A percentile compares a stretch with the other conserved stretches of the same genome.
phyloP scores from a whole-genome alignment of 1,140 invertebrate species.

The Spodoptera frugiperda region DNA sequence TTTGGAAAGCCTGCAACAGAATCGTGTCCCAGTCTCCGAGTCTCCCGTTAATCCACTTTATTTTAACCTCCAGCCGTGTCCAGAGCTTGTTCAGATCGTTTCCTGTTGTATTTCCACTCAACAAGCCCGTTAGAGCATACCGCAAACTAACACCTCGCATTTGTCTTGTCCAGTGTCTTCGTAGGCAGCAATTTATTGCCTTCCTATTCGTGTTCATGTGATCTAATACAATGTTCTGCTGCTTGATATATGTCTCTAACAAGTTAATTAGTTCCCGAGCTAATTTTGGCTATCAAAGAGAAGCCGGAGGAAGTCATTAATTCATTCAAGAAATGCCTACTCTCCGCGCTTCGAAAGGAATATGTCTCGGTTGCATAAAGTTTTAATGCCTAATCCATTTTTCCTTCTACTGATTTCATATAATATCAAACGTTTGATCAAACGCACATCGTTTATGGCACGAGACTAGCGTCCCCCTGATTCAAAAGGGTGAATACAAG shows the following conservation, averaged over 20 bases:
- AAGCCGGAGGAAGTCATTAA: constrained; percentile 62
- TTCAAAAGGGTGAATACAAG: constrained; percentile 68
- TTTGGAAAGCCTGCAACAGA: constrained; percentile 35
- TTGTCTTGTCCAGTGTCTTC: constrained; percentile 66
- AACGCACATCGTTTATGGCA: constrained; percentile 55
- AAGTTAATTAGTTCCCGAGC: constrained; percentile 71
- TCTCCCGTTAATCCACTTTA: constrained; percentile 43
- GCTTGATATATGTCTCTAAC: constrained; percentile 65
- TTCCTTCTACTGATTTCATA: constrained; percentile 7
- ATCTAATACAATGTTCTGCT: constrained; percentile 56
- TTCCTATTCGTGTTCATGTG: constrained; percentile 59
- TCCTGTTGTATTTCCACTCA: constrained; percentile 50
- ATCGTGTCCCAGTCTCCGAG: constrained; percentile 37
- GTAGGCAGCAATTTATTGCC: constrained; percentile 63
- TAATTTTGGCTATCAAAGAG: constrained; percentile 63
- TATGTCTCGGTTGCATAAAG: neutral
- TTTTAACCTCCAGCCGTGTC: constrained; percentile 41
- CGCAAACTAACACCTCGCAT: constrained; percentile 59
- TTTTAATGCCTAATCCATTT: constrained; percentile 10
- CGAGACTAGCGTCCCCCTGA: constrained; percentile 73
- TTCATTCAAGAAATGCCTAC: constrained; percentile 44
- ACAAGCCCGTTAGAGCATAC: constrained; percentile 50
- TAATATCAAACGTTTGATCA: constrained; percentile 41
- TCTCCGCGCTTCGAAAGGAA: neutral
- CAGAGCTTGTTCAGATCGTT: constrained; percentile 46